phyloP scores from a whole-genome alignment of 1,140 invertebrate species.

The Pogonomyrmex californicus region DNA sequence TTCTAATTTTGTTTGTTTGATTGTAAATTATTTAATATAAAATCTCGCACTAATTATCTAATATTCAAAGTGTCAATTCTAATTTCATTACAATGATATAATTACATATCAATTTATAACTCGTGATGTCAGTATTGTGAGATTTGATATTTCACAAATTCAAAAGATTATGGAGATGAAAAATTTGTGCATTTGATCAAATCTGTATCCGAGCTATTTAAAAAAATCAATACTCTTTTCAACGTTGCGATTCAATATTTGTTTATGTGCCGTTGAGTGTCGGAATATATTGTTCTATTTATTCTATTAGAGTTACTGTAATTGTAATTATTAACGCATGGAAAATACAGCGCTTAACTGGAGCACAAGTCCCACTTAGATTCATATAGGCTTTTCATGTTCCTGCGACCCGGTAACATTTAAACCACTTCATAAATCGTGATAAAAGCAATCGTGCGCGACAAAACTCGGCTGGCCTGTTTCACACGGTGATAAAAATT shows the following conservation, averaged over 20 bases:
- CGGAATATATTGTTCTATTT: not conserved
- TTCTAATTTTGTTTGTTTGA: not conserved
- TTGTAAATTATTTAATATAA: not conserved
- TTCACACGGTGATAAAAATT: conserved; percentile 70
- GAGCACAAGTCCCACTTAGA: conserved; percentile 63
- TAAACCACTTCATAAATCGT: conserved; percentile 70
- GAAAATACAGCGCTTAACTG: conserved; percentile 42
- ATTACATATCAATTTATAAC: not conserved
- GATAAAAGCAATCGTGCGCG: conserved; percentile 46
- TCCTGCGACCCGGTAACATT: conserved; percentile 63
- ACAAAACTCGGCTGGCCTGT: conserved; percentile 56
- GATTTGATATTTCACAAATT: not conserved
- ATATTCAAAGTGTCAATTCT: not conserved
- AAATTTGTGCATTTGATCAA: not conserved
- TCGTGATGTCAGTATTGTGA: not conserved
- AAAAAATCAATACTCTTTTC: conserved; percentile 8
- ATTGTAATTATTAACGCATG: conserved; percentile 37
- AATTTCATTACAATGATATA: not conserved
- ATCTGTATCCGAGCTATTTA: not conserved
- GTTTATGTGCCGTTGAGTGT: not conserved
- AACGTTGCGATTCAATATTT: conserved; percentile 17
- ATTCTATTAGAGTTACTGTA: conserved; percentile 4
- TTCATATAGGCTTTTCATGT: conserved; percentile 70
- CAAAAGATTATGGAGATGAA: not conserved
- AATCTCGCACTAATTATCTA: not conserved